Base-by-base conservation (phyloP, 2,113 vertebrate genomes). In the Phainopepla nitens region DNA sequence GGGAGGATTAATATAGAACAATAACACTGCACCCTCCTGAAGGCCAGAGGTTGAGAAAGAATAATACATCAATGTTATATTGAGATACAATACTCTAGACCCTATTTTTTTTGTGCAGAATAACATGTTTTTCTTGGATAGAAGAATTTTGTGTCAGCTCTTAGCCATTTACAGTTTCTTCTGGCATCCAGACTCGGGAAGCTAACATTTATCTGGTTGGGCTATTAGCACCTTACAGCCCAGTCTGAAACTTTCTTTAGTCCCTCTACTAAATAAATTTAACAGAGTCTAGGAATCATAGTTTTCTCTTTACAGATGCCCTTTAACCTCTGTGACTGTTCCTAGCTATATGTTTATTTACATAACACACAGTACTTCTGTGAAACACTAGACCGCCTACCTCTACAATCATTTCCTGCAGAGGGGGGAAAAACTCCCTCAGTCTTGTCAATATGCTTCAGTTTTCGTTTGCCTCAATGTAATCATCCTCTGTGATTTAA, bases 201-300 rank as follows among this genome's bases (percentile, higher is more conserved):
- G 90, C 91, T 97, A 96, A 95, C 90, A 96, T 95, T 97, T 97
- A 97, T 98, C 97, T 97, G 87, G 79, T 79, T 25, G 22, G 93
- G 90, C 84, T 82, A 93, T 97, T 96, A 97, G 93, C 97, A 97
- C 94, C 82, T 97, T 93, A 93, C 81, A 94, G 93, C 85, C 87
- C 62, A 53, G 91, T 82, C 93, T 76, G 94, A 97, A 86, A 61
- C 41, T 80, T 86, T 96, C 82, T 56, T 50, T 88, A 81, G 81
- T 80, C 72, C 39, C 76, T 71, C 76, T 95, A 90, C 76, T 91
- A 87, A 95, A 94, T 70, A 97, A 96, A 95, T 75, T 76, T 76
- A 77, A 53, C 50, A 92, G 84, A 87, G 60, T 65, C 87, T 82
- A 62, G 70, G 90, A 96, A 87, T 66, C 82, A 92, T 79, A 84